Evolutionary conservation across 2,797 vertebrate genomes (phyloP).

Genomic region (Acanthopagrus latus): DNA sequence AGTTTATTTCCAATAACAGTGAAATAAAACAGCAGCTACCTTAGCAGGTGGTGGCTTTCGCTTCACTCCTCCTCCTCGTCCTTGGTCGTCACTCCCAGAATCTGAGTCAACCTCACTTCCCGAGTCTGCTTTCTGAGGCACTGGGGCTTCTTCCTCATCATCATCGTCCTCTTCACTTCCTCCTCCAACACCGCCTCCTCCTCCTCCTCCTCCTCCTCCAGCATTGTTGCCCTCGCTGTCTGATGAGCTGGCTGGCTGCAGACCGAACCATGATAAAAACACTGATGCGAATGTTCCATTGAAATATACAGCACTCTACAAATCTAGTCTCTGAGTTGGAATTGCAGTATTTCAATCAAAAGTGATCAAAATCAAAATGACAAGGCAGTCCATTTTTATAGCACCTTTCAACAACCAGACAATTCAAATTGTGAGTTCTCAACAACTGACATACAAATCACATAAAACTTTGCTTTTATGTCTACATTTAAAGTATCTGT

Average conservation of each 20-base stretch:
- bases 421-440: constrained; percentile 1
- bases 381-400: constrained; percentile 12
- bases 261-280: background rate
- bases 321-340: background rate
- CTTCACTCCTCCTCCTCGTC: constrained; percentile 82
- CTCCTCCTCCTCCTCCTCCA: constrained; percentile 78
- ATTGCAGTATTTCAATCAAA: constrained; percentile 13
- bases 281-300: constrained; percentile 2
- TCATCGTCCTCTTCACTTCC: constrained; percentile 84
- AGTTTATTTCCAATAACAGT: background rate
- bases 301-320: background rate
- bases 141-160: constrained; percentile 78
- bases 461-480: background rate
- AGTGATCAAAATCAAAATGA: too few relatives aligned
- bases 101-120: constrained; percentile 92
- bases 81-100: constrained; percentile 89
- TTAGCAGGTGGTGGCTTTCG: constrained; percentile 89
- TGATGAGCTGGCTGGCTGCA: constrained; percentile 93
- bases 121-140: constrained; percentile 79
- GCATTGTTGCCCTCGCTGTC: constrained; percentile 93
- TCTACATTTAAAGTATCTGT: background rate
- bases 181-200: constrained; percentile 77
- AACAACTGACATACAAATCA: background rate
- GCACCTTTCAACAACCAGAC: constrained; percentile 12
- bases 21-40: constrained; percentile 73